These are phyloP conservation scores for Epiblema foenella DNA, from an alignment of 2,888 invertebrate genomes.

Conservation along the genomic window DNA sequence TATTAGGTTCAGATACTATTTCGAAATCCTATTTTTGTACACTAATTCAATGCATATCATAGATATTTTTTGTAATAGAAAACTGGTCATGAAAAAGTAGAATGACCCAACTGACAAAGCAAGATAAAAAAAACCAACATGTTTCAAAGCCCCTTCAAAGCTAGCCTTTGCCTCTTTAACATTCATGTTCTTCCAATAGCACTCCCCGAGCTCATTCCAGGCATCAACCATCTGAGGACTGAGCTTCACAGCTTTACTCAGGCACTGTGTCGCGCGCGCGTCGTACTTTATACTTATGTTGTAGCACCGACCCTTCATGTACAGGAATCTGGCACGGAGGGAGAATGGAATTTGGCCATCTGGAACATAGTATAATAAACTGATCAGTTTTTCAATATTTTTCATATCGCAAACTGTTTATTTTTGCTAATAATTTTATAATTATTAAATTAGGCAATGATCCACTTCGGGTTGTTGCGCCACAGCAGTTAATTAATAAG, in stretches of 20 bases:
- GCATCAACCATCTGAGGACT: constrained; percentile 92
- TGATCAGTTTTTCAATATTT: no score
- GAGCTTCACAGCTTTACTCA: constrained; percentile 93
- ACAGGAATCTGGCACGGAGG: constrained; percentile 86
- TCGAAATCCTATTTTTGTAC: no score
- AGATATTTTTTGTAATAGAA: no score
- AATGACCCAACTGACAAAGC: no score
- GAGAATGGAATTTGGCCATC: constrained; percentile 68
- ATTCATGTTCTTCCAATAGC: constrained; percentile 94
- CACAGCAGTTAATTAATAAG: no score
- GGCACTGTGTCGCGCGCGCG: constrained; percentile 88
- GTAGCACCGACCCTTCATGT: constrained; percentile 89
- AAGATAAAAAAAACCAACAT: constrained; percentile 76
- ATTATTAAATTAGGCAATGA: no score
- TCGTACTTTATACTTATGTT: constrained; percentile 89
- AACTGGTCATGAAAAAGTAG: no score
- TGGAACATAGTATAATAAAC: constrained; percentile 35
- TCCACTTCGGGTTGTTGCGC: no score
- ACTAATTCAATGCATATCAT: no score
- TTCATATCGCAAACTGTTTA: no score
- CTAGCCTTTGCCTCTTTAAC: constrained; percentile 92
- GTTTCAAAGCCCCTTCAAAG: constrained; percentile 90
- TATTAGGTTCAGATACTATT: no score
- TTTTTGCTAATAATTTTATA: no score
- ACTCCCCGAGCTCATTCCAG: constrained; percentile 96